Base-by-base conservation (phyloP, 2,888 invertebrate species). In the Drosophila rellima region DNA sequence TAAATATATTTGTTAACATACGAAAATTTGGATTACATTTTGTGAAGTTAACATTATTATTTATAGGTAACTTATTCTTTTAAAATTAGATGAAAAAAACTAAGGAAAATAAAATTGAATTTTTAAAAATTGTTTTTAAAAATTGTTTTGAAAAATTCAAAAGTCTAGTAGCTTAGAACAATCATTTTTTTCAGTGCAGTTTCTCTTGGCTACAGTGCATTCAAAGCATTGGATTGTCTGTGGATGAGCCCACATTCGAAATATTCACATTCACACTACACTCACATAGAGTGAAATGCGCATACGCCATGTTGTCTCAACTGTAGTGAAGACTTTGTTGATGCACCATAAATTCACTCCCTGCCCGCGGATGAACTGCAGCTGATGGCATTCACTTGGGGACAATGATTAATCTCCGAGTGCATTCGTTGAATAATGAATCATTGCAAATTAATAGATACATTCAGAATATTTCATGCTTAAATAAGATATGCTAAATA, bases 331-430 rank as follows among this genome's bases (percentile, higher is more conserved):
- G 51, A 64, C 20, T 57, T 48, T 37, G 18, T n/a, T 42, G 52
- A 37, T 50, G 29, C 37, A 45, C 35, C 48, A 47, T 63, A 77
- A 77, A 77, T 76, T 56, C 18, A 29, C 51, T 70, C 20, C 17
- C 23, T 11, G 44, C 8, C 45, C 10, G 0, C n/a, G 26, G 6
- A 39, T 23, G 52, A 52, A 52, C 7, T 40, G 37, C 39, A 39
- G n/a, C 39, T 33, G n/a, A 18, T 29, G 18, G 15, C 18, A 50
- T 15, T 52, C 42, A 42, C 47, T 52, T 13, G 13, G 35, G n/a
- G 17, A 13, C 26, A 17, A 23, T 37, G 45, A 37, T 44, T 47
- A 45, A 76, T 56, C 44, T 11, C 20, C 3, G 44, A 37, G 29
- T 51, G 52, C 31, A 42, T n/a, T 10, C n/a, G 31, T 10, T 31